Percentiles rank a stretch among this genome's conserved stretches.
These are phyloP conservation scores for Aphodius granarius DNA, from an alignment of 2,888 invertebrate genomes.

Conservation along the genomic window DNA sequence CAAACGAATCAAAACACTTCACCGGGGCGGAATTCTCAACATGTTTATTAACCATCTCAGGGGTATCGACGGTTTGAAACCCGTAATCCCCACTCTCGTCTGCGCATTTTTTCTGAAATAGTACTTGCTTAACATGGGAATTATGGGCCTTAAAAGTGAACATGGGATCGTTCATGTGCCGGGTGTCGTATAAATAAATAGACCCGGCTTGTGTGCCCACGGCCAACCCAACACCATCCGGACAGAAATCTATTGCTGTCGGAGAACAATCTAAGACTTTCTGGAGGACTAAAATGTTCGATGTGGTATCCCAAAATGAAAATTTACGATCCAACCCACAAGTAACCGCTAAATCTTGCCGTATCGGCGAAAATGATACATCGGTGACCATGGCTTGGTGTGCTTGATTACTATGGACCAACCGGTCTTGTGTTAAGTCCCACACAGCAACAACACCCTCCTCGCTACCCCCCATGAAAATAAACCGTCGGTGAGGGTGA, in stretches of 20 bases:
- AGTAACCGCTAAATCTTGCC: constrained; percentile 60
- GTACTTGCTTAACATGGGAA: constrained; percentile 38
- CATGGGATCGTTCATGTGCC: constrained; percentile 56
- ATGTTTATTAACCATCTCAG: background rate
- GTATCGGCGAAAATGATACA: constrained; percentile 59
- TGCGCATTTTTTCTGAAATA: constrained; percentile 24
- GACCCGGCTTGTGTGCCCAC: constrained; percentile 61
- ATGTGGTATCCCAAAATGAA: constrained; percentile 59
- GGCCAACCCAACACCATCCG: constrained; percentile 56
- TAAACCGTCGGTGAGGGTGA: constrained; percentile 45
- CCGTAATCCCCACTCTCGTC: constrained; percentile 21
- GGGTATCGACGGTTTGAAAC: background rate
- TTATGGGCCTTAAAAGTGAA: constrained; percentile 58
- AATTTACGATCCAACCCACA: constrained; percentile 61
- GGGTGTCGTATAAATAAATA: constrained; percentile 59
- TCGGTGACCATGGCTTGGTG: constrained; percentile 63
- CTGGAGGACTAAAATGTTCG: constrained; percentile 48
- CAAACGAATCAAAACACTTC: constrained; percentile 23
- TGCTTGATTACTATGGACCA: constrained; percentile 44
- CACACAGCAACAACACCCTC: constrained; percentile 50
- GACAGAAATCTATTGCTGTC: constrained; percentile 46
- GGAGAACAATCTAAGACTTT: constrained; percentile 45
- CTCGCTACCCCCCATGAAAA: constrained; percentile 47
- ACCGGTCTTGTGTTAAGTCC: constrained; percentile 47
- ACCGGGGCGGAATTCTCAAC: background rate